Conservation (phyloP, 2,888 invertebrate species). For the Branchipolynoe longqiensis region DNA sequence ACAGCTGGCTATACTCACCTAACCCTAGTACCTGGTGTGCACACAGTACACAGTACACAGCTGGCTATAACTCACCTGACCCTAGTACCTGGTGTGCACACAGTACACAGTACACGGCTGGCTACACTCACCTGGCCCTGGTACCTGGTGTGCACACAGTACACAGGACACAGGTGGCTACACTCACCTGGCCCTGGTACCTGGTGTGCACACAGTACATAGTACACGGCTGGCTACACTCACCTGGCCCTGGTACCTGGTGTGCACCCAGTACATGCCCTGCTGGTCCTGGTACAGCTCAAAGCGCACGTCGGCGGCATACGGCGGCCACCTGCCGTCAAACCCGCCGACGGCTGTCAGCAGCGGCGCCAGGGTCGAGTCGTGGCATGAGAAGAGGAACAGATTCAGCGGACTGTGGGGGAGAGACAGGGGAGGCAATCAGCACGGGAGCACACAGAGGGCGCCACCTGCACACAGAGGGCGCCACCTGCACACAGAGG, state of each 20-base stretch:
- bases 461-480: no score
- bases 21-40: no score
- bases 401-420: slow-evolving; percentile 67
- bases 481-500: no score
- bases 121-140: background rate
- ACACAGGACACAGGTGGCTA: background rate
- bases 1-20: no score
- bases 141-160: no score
- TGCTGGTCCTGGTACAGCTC: slow-evolving; percentile 76
- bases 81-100: no score
- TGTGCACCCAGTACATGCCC: slow-evolving; percentile 72
- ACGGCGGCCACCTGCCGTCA: slow-evolving; percentile 78
- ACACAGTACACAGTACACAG: no score
- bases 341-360: slow-evolving; percentile 73
- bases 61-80: no score
- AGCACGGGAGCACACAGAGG: no score
- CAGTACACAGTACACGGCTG: background rate
- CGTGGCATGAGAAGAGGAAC: slow-evolving; percentile 77
- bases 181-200: background rate
- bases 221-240: background rate
- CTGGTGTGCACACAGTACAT: background rate
- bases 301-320: slow-evolving; percentile 74
- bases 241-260: slow-evolving; percentile 77
- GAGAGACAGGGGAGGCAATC: background rate
- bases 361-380: slow-evolving; percentile 75